Base-by-base conservation (phyloP, 2,113 vertebrate species). In the Carassius gibelio region DNA sequence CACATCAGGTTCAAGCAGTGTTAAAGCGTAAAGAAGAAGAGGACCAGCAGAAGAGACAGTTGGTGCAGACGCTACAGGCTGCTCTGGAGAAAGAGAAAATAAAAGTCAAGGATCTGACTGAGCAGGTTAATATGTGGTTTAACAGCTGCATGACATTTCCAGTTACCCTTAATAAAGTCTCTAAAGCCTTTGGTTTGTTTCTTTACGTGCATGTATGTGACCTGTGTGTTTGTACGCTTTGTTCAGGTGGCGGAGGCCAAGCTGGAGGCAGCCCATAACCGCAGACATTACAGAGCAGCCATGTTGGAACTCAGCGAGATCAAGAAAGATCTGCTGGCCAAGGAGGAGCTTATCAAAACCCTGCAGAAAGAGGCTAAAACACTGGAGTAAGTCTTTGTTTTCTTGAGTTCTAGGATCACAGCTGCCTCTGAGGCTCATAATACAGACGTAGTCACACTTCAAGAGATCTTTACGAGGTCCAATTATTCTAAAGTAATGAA, bases 21-120 rank as follows among this genome's bases (percentile, higher is more conserved):
- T 90, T 99, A 50, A 97, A 96, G 89, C 95, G 96, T 30, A 99
- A 99, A 68, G 98, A 99, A 81, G 97, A 99, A 66, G 98, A 99
- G 86, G 98, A 99, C 90, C 96, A 95, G 84, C 97, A 98, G 88
- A 97, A 97, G 96, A 97, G 95, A 87, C 96, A 97, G 86, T 93
- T 98, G 38, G 94, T 99, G 8, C 95, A 97, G 69, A 93, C 94
- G 34, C 92, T 99, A 17, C 97, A 98, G 88, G 89, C 92, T 14
- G 95, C 97, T 0, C 84, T 99, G 78, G 96, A 98, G 86, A 97
- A 95, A 71, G 98, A 99, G 87, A 98, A 95, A 91, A 89, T 90
- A 50, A 96, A 96, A 90, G 98, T 98, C 30, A 95, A 93, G 74
- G 94, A 94, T 62, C 94, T 99, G 45, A 96, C 96, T 86, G 96